Base-by-base conservation (phyloP, 2,888 invertebrate species). In the Melitaea athalia region DNA sequence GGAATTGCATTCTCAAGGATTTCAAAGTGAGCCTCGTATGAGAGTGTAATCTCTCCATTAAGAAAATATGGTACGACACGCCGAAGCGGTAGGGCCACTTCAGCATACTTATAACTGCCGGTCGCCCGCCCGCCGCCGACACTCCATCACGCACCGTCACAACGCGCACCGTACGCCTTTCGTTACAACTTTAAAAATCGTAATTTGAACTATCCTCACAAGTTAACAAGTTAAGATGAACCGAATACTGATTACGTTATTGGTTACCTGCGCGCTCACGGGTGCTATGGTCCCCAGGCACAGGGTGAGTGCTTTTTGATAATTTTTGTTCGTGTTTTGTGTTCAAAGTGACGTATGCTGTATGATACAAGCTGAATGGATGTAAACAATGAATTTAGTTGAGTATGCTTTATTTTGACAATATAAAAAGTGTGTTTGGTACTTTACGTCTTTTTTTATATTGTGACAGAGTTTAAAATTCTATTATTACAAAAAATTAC, bases 251-350 rank as follows among this genome's bases (percentile, higher is more conserved):
- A 57, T 88, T 12, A 59, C 86, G 63, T 68, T 89, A 2, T 57
- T 89, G 45, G 80, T 78, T 45, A 63, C 83, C 60, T 84, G 81
- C 75, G 77, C 82, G 57, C 61, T 85, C 69, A 72, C 84, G 14
- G 75, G 75, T n/a, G 87, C 89, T 66, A 82, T 86, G 82, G 85
- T 85, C 45, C 84, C 85, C 6, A 79, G 76, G 67, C 75, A 80
- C 8, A 85, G 80, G 85, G 91, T 91, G 73, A 90, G 90, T 87
- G 42, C 8, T 66, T 53, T 38, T 33, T 64, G 11, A 38, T 38
- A 33, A 38, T 49, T 59, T 47, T n/a, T 45, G 15, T 8, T 45
- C 12, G 31, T 14, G 11, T n/a, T 57, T 57, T 24, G 17, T 52
- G 24, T 17, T 15, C 17, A n/a, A 50, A 15, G n/a, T 50, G 49